A percentile compares a stretch with the other conserved stretches of the same genome.
Evolutionary conservation across 2,888 invertebrate genomes (phyloP).

Genomic region (Anthophora plumipes): DNA sequence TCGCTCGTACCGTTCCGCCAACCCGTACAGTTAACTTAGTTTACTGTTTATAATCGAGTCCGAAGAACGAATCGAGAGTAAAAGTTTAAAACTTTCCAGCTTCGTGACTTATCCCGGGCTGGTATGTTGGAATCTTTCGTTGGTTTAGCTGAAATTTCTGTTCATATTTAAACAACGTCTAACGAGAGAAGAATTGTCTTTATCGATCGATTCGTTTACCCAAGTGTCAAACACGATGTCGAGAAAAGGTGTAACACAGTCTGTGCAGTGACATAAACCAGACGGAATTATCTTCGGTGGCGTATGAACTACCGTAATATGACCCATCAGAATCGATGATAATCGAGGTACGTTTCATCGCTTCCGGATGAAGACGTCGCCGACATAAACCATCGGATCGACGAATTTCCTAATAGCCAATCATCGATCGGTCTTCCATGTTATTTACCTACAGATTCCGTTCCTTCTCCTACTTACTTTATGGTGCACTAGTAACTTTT

Average conservation of each 20-base stretch:
- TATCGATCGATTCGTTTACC: not conserved
- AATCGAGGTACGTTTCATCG: constrained; percentile 57
- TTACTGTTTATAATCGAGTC: constrained; percentile 57
- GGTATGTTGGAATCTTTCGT: constrained; percentile 13
- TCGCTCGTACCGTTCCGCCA: constrained; percentile 44
- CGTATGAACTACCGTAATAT: not conserved
- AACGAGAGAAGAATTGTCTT: not conserved
- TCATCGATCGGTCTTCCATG: constrained; percentile 51
- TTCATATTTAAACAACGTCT: not conserved
- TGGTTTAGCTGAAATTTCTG: no score
- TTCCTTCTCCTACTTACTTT: not conserved
- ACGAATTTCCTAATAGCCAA: constrained; percentile 56
- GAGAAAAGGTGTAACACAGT: not conserved
- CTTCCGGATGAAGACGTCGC: constrained; percentile 34
- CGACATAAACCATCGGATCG: constrained; percentile 43
- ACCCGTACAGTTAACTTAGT: constrained; percentile 52
- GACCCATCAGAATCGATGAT: constrained; percentile 2
- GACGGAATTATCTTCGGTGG: not conserved
- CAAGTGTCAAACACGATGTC: not conserved
- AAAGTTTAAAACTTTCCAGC: constrained; percentile 21
- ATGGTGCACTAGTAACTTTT: not conserved
- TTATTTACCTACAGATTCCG: constrained; percentile 43
- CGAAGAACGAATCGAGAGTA: constrained; percentile 51
- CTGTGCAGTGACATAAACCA: not conserved
- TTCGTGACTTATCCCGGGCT: not conserved